Evolutionary conservation across 2,113 vertebrate genomes (phyloP), one percentile per base, ranked within the genome.

Genomic region (Galeopterus variegatus): DNA sequence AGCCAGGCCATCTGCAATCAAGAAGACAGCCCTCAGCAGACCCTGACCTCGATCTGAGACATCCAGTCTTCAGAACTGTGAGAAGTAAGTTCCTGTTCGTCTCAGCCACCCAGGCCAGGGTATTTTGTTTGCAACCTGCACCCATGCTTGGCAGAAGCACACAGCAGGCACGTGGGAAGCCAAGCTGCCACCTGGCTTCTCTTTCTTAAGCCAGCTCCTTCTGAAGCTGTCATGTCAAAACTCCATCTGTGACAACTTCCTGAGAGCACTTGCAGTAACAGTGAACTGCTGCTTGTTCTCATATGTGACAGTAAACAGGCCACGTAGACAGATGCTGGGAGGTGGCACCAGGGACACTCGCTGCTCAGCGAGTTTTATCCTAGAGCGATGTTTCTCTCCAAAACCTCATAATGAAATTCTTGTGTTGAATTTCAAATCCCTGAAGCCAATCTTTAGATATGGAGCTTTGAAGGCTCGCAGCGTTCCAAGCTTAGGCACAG

Each of bases 71-170:
- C 17, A n/a, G 24, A 79, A 24, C 81, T 3, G 3, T 14, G n/a
- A 45, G 33, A 26, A 41, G 21, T 18, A 8, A 0, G 15, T 14
- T 9, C 19, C 14, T 17, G 10, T 3, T 3, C 7, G 1, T 31
- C 12, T 33, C 1, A 9, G 58, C 14, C 36, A 52, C 18, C 52
- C 3, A 0, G 73, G 36, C 64, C 21, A 1, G 2, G 76, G 41
- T 2, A 6, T 31, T 75, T 67, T 36, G 36, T 26, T 2, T 1
- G 64, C 50, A 3, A 24, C 77, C 48, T 2, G 6, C 24, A n/a
- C 52, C 56, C 41, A 1, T 0, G 3, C 6, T 33, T 0, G 0
- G 11, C 2, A 13, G 41, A 62, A 36, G 28, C 21, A 0, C 36
- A 4, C 31, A 28, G 67, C 64, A 11, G 31, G 14, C 52, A 10